Base-by-base conservation (phyloP, 2,797 vertebrate genomes). In the Crocidura indochinensis region DNA sequence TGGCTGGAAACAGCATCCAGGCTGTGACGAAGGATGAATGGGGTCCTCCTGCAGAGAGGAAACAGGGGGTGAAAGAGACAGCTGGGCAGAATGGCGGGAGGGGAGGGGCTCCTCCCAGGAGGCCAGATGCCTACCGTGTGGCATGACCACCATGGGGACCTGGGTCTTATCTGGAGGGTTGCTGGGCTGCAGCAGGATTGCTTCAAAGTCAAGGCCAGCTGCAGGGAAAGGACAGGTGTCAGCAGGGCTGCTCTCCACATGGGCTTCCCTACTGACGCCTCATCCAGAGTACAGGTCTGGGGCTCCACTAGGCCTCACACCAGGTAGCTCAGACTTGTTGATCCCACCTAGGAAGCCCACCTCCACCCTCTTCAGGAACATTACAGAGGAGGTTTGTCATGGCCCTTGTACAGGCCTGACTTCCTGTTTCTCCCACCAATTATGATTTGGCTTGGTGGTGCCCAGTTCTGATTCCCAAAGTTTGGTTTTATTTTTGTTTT, bases 161-260 rank as follows among this genome's bases (percentile, higher is more conserved):
- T 98, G 99, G 87, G 94, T 96, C 72, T 97, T 97, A n/a, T 98
- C 87, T 11, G 97, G 94, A 19, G 96, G 68, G 53, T 98, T 91
- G 8, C 97, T 98, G 46, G 99, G 99, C 96, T 98, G 98, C 93
- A 99, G 96, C 79, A 99, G 97, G 94, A 99, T 97, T 49, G 98
- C 99, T 97, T 99, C 99, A 20, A 99, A 99, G 95, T 99, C 98
- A 93, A 99, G 97, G 64, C 97, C 99, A 89, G 96, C 99, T 99
- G 93, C 0, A 51, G 84, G 92, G 67, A 91, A 46, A 93, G 38
- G 44, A 51, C 67, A 83, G 15, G 15, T 31, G 75, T 95, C 53
- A 94, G 86, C 20, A 93, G 60, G 56, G 79, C 47, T 5, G 26
- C 65, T 15, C 62, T 51, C 22, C 85, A 17, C 8, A 53, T 29